Evolutionary conservation across 2,888 invertebrate species (phyloP).

Genomic region (Tenthredo distinguenda): DNA sequence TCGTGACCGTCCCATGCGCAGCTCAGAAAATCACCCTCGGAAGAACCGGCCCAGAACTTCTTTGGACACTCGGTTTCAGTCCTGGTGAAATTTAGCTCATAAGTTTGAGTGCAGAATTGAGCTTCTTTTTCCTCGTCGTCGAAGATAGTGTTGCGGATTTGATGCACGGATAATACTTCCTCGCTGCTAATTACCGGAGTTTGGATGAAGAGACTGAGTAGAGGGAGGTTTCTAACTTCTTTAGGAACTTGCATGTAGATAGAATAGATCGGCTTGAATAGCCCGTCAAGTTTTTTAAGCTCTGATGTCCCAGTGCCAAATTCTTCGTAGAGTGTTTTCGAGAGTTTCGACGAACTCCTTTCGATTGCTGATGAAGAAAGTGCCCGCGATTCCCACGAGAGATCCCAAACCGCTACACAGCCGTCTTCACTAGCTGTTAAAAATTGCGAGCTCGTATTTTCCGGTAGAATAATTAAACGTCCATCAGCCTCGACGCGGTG

Average conservation of each 20-base stretch:
- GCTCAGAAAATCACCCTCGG: conserved; percentile 72
- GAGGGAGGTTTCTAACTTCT: conserved; percentile 53
- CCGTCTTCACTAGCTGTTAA: conserved; percentile 73
- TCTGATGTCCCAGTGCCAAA: conserved; percentile 50
- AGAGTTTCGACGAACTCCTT: conserved; percentile 23
- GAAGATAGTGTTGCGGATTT: background rate
- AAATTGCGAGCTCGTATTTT: conserved; percentile 66
- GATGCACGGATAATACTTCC: conserved; percentile 1
- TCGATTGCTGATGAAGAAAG: conserved; percentile 57
- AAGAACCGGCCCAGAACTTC: conserved; percentile 68
- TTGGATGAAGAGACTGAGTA: conserved; percentile 62
- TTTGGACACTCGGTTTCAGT: conserved; percentile 51
- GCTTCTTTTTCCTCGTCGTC: background rate
- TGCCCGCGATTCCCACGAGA: conserved; percentile 68
- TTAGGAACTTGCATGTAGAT: conserved; percentile 55
- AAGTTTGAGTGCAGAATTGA: conserved; percentile 42
- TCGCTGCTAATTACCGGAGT: background rate
- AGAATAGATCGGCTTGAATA: conserved; percentile 65
- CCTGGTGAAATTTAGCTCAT: background rate
- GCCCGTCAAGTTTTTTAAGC: conserved; percentile 73
- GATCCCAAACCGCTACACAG: conserved; percentile 72
- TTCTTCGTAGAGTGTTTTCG: conserved; percentile 54
- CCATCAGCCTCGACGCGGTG: conserved; percentile 70
- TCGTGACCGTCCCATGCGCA: conserved; percentile 85
- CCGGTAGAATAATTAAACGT: conserved; percentile 53